These are phyloP conservation scores for Aphelocoma coerulescens DNA, from an alignment of 2,113 vertebrate species.

Conservation along the genomic window DNA sequence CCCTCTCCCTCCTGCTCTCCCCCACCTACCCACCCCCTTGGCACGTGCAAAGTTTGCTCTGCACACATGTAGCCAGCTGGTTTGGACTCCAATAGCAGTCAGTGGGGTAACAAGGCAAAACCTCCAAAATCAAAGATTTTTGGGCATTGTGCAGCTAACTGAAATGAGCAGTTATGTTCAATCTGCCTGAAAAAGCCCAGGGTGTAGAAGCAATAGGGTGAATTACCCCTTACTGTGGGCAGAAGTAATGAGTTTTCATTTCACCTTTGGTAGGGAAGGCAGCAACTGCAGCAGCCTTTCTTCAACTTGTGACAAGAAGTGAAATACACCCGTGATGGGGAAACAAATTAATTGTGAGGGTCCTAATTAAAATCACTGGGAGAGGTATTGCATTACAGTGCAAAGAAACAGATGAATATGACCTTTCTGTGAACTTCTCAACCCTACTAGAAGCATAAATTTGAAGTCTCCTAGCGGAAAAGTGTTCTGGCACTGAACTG, in stretches of 20 bases:
- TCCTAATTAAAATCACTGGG: conserved; percentile 44
- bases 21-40: background rate
- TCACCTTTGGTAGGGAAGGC: background rate
- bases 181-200: background rate
- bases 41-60: background rate
- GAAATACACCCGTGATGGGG: background rate
- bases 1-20: background rate
- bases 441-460: conserved; percentile 58
- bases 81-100: background rate
- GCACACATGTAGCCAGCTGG: fast-evolving
- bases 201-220: background rate
- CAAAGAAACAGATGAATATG: conserved; percentile 41
- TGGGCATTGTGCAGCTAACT: background rate
- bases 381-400: conserved; percentile 50
- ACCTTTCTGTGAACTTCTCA: conserved; percentile 67
- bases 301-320: background rate
- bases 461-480: conserved; percentile 45
- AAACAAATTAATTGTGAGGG: conserved; percentile 47
- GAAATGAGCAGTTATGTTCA: background rate
- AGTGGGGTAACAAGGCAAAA: background rate
- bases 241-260: background rate
- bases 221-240: background rate
- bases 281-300: background rate
- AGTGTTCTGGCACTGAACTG: conserved; percentile 57
- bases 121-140: background rate